These are phyloP conservation scores for Lysiphlebus fabarum DNA, from an alignment of 1,140 invertebrate species.

Conservation along the genomic window DNA sequence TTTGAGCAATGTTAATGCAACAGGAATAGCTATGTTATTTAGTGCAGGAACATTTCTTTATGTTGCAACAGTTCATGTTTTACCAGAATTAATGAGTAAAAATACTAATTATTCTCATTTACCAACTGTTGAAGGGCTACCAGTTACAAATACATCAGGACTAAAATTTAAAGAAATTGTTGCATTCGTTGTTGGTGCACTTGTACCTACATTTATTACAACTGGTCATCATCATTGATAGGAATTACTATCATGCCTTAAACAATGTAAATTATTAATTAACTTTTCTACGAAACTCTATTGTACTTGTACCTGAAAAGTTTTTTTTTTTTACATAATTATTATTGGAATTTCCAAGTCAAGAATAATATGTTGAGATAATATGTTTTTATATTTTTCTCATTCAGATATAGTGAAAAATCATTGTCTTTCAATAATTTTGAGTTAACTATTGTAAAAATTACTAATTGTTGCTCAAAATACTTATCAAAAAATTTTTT, in stretches of 20 bases:
- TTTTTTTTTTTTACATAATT: conserved; percentile 15
- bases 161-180: conserved; percentile 77
- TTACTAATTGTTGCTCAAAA: too few species aligned
- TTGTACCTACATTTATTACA: conserved; percentile 83
- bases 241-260: background rate
- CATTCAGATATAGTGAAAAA: too few species aligned
- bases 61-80: conserved; percentile 96
- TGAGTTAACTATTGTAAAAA: too few species aligned
- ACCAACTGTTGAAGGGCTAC: conserved; percentile 52
- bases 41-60: conserved; percentile 98
- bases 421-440: too few species aligned
- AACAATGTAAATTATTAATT: background rate
- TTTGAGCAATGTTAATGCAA: conserved; percentile 83
- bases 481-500: too few species aligned
- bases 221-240: conserved; percentile 87
- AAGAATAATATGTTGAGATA: too few species aligned
- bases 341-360: too few species aligned
- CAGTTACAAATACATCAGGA: conserved; percentile 54
- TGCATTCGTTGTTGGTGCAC: conserved; percentile 77
- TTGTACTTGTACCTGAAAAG: conserved; percentile 26
- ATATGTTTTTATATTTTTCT: too few species aligned
- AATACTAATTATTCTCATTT: conserved; percentile 55
- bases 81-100: conserved; percentile 82
- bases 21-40: conserved; percentile 95
- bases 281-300: conserved; percentile 13